Percentiles rank a stretch among this genome's conserved stretches.
These are phyloP conservation scores for Chionomys nivalis DNA, from an alignment of 2,113 vertebrate genomes.

Conservation along the genomic window DNA sequence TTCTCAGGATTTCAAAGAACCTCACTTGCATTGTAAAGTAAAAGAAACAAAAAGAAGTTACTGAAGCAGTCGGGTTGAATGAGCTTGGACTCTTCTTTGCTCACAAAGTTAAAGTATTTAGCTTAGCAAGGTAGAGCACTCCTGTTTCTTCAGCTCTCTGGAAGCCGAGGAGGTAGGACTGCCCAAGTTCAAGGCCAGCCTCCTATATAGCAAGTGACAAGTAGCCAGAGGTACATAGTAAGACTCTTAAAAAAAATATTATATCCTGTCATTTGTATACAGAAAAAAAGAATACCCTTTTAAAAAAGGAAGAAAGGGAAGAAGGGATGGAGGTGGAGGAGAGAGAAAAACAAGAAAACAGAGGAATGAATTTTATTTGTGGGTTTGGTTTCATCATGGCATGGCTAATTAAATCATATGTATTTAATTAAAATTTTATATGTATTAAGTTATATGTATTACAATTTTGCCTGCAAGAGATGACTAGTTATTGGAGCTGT, in stretches of 20 bases:
- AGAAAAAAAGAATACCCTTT: not conserved
- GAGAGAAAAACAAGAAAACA: too few relatives aligned
- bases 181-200: not conserved
- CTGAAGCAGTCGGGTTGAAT: not conserved
- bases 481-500: not conserved
- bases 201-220: not conserved
- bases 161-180: not conserved
- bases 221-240: not conserved
- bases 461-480: not conserved
- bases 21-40: slow-evolving; percentile 38
- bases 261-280: slow-evolving; percentile 31
- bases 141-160: not conserved
- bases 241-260: not conserved
- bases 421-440: not conserved
- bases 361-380: not conserved
- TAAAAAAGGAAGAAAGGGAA: not conserved
- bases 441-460: not conserved
- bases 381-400: not conserved
- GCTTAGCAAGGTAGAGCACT: not conserved
- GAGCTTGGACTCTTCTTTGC: slow-evolving; percentile 20
- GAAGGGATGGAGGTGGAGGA: not conserved
- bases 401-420: slow-evolving; percentile 18
- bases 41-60: slow-evolving; percentile 28
- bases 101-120: slow-evolving; percentile 22
- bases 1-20: slow-evolving; percentile 29